These are phyloP conservation scores for Siphamia tubifer DNA, from an alignment of 2,113 vertebrate species.

Conservation along the genomic window DNA sequence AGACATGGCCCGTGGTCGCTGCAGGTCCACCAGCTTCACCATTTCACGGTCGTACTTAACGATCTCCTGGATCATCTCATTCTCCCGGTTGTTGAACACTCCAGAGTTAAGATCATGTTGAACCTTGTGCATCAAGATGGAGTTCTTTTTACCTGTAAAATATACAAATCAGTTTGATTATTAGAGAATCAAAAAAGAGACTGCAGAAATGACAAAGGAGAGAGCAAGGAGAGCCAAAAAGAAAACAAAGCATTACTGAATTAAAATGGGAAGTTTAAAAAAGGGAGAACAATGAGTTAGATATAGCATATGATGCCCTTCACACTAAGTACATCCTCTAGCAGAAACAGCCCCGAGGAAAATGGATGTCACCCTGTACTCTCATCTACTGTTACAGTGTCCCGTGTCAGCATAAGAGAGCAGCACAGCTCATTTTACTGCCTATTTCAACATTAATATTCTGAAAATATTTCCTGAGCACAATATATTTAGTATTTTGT, in stretches of 20 bases:
- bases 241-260: constrained; percentile 11
- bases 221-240: background rate
- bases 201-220: background rate
- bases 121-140: constrained; percentile 94
- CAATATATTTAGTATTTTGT: background rate
- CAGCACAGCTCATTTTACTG: constrained; percentile 44
- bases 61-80: constrained; percentile 98
- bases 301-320: constrained; percentile 52
- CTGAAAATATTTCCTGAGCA: background rate
- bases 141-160: constrained; percentile 93
- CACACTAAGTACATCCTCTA: constrained; percentile 41
- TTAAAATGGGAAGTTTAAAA: constrained; percentile 7
- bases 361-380: constrained; percentile 44
- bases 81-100: constrained; percentile 96
- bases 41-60: constrained; percentile 98
- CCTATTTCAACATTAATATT: constrained; percentile 17
- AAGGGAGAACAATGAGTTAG: constrained; percentile 11
- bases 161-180: background rate
- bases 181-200: background rate
- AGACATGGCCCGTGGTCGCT: constrained; percentile 87
- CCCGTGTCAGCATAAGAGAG: constrained; percentile 39
- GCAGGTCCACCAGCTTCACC: constrained; percentile 92
- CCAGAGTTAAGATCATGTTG: constrained; percentile 96
- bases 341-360: constrained; percentile 49
- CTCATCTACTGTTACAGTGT: constrained; percentile 55